phyloP scores from a whole-genome alignment of 2,888 invertebrate genomes.

The Cephonodes hylas region DNA sequence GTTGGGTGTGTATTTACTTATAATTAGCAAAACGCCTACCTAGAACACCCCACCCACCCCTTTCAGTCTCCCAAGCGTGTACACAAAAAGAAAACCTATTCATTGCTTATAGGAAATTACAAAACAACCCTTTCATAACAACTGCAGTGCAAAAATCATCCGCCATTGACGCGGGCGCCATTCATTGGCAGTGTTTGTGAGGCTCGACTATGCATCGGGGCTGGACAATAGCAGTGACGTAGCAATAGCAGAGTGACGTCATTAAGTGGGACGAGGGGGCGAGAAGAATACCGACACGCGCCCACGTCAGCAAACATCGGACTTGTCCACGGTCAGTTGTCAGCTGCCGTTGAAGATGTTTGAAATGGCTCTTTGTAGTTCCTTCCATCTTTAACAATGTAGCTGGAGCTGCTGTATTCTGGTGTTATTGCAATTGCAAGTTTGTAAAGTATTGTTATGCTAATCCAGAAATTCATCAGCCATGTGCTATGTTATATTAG shows the following conservation, averaged over 20 bases:
- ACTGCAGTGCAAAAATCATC: not conserved
- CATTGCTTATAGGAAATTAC: not conserved
- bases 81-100: not conserved
- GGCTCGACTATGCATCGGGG: not conserved
- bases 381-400: too few relatives aligned
- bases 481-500: too few relatives aligned
- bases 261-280: constrained; percentile 1
- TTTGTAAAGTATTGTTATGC: too few relatives aligned
- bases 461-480: too few relatives aligned
- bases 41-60: too few relatives aligned
- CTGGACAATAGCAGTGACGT: not conserved
- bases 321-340: not conserved
- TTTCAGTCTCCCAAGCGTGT: too few relatives aligned
- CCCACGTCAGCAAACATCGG: not conserved
- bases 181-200: not conserved
- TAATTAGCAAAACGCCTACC: too few relatives aligned
- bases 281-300: not conserved
- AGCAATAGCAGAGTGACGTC: constrained; percentile 6
- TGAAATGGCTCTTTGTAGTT: not conserved
- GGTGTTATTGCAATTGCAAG: too few relatives aligned
- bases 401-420: too few relatives aligned
- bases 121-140: not conserved
- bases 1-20: too few relatives aligned
- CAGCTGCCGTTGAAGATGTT: not conserved
- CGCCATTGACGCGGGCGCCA: not conserved